Evolutionary conservation across 37 sponge, comb jelly and placozoan genomes (phyloP), one percentile per base, ranked within the genome.

Genomic region (Geodia barretti): DNA sequence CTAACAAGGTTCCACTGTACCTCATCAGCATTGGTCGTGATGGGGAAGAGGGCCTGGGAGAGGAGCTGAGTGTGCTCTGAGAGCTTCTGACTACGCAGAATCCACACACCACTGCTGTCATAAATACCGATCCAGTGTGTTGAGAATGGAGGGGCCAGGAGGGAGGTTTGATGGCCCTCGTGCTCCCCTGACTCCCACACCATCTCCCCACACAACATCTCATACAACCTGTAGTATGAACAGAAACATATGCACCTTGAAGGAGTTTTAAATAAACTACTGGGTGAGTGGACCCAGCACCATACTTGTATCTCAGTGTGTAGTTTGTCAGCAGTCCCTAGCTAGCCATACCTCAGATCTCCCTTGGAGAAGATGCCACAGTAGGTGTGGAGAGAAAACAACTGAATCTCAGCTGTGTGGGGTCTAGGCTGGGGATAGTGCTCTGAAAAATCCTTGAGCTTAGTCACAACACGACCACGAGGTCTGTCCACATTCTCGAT

Each of bases 1-100:
- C 11, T 71, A 40, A 71, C 19, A 36, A 71, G 4, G 40, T 17
- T 3, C 11, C 19, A 3, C 2, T 63, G 24, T 39, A 87, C 88
- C 77, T 87, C 91, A 78, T 86, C 87, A 21, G 79, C 79, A 78
- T 91, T 86, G 35, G 83, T 90, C 24, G 86, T 68, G 40, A 90
- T 75, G 31, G 92, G 92, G 42, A 87, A 87, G 20, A 78, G 41
- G 9, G 77, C 84, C 25, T 79, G 39, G 19, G 83, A 74, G 41
- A 92, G 63, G 62, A 83, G 84, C 64, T 83, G 80, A 37, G 92
- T 84, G 23, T 92, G 88, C 26, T 83, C 84, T 14, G 80, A 23
- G 7, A 76, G 35, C 31, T 79, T 79, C 26, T 41, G 59, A 69
- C 81, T 87, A 72, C 76, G 32, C 19, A 85, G 47, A 28, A 85